These are phyloP conservation scores for Esox masquinongy DNA, from an alignment of 2,797 vertebrate genomes.

Conservation along the genomic window DNA sequence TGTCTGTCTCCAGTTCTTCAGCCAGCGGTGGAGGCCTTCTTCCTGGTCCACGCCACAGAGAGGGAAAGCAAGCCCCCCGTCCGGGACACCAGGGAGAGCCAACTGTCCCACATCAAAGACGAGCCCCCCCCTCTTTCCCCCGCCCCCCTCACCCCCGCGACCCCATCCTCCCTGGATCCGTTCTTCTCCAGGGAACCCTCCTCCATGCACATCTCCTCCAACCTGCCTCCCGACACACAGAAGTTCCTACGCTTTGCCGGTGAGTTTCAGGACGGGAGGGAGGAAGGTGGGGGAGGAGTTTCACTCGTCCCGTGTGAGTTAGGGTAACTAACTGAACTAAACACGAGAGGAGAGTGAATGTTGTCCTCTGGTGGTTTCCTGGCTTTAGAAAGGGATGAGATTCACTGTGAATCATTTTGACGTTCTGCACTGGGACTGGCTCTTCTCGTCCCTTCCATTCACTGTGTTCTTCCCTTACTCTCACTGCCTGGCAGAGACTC, in stretches of 20 bases:
- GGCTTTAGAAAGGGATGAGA: not conserved
- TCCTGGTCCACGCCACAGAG: constrained; percentile 94
- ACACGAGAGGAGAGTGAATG: too few species aligned
- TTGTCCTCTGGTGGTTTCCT: not conserved
- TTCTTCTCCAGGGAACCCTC: constrained; percentile 95
- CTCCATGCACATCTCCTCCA: constrained; percentile 96
- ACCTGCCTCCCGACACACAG: constrained; percentile 93
- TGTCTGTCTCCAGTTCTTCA: constrained; percentile 79
- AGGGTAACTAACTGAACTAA: too few species aligned
- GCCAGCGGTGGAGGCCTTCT: constrained; percentile 94
- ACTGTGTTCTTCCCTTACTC: not conserved
- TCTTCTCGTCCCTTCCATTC: not conserved
- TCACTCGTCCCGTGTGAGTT: too few species aligned
- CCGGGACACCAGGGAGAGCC: constrained; percentile 89
- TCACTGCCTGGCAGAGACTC: constrained; percentile 78
- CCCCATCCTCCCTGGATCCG: constrained; percentile 91
- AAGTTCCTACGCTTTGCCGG: constrained; percentile 96
- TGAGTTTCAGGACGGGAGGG: constrained; percentile 52
- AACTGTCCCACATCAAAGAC: constrained; percentile 83
- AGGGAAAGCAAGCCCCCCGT: constrained; percentile 94
- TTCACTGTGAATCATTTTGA: not conserved
- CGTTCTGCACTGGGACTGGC: not conserved
- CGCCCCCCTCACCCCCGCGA: constrained; percentile 90
- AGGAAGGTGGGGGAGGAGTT: not conserved
- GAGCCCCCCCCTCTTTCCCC: constrained; percentile 82